These are phyloP conservation scores for Wasmannia auropunctata DNA, from an alignment of 1,140 invertebrate species.

Conservation along the genomic window DNA sequence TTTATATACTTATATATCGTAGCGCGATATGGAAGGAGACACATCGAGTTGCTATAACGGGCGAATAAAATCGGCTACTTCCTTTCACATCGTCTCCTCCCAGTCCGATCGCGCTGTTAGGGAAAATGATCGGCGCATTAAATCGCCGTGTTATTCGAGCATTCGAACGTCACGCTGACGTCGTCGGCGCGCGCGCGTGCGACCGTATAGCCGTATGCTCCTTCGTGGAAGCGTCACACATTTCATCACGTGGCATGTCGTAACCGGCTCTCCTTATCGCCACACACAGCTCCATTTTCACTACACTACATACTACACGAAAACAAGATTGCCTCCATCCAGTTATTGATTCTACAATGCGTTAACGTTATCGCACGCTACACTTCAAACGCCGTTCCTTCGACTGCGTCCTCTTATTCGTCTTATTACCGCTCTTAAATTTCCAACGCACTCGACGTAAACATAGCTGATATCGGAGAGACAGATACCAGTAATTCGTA, in stretches of 20 bases:
- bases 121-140: constrained; percentile 47
- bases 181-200: constrained; percentile 52
- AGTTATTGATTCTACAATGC: neutral
- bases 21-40: neutral
- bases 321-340: constrained; percentile 17
- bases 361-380: neutral
- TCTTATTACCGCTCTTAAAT: neutral
- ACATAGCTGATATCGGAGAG: too few species aligned
- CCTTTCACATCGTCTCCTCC: constrained; percentile 41
- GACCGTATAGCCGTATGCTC: constrained; percentile 1
- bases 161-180: constrained; percentile 54
- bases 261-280: constrained; percentile 43
- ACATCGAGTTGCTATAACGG: constrained; percentile 19
- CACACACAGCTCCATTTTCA: constrained; percentile 43
- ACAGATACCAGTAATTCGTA: too few species aligned
- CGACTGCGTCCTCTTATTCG: neutral
- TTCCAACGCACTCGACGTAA: neutral
- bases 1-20: neutral
- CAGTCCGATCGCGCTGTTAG: constrained; percentile 5
- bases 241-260: constrained; percentile 31
- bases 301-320: neutral
- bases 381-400: neutral
- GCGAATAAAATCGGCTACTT: constrained; percentile 45
- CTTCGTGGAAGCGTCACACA: constrained; percentile 45
- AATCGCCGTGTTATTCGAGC: constrained; percentile 35